A percentile compares a stretch with the other conserved stretches of the same genome.
Evolutionary conservation across 2,888 invertebrate genomes (phyloP).

Genomic region (Metellina segmentata): DNA sequence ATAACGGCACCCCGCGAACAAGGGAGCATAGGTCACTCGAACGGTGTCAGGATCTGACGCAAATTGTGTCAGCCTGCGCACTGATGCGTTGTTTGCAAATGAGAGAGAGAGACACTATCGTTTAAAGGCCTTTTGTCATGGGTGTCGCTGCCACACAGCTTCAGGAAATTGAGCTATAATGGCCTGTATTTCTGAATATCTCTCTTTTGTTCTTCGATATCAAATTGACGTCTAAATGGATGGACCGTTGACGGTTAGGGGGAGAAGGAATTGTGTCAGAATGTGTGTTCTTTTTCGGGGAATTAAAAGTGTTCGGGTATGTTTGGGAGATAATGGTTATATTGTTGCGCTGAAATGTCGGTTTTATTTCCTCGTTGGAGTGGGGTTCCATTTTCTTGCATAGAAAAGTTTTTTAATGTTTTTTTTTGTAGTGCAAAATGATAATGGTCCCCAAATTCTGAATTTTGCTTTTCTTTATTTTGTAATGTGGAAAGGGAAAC

Average conservation of each 20-base stretch:
- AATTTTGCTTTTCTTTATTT: no score
- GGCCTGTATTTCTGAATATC: slow-evolving; percentile 18
- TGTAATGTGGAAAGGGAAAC: no score
- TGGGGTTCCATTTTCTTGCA: no score
- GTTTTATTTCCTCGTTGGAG: no score
- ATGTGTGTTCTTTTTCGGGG: neutral
- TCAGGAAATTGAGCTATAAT: slow-evolving; percentile 57
- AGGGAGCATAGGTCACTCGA: slow-evolving; percentile 8
- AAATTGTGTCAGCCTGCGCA: slow-evolving; percentile 39
- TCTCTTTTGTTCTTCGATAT: slow-evolving; percentile 40
- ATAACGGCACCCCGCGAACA: slow-evolving; percentile 8
- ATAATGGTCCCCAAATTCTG: no score
- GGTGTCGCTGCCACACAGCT: slow-evolving; percentile 21
- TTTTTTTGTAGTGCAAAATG: no score
- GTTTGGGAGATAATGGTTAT: no score
- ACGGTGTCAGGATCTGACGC: slow-evolving; percentile 34
- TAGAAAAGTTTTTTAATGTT: no score
- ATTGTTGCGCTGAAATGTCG: no score
- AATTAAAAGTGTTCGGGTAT: no score
- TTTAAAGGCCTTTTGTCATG: slow-evolving; percentile 31
- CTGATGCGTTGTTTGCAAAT: slow-evolving; percentile 32
- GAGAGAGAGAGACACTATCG: slow-evolving; percentile 3
- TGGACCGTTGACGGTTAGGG: neutral
- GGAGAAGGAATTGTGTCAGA: slow-evolving; percentile 39
- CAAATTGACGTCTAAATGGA: slow-evolving; percentile 32